Base-by-base conservation (phyloP, 2,113 vertebrate genomes). In the Boleophthalmus pectinirostris region DNA sequence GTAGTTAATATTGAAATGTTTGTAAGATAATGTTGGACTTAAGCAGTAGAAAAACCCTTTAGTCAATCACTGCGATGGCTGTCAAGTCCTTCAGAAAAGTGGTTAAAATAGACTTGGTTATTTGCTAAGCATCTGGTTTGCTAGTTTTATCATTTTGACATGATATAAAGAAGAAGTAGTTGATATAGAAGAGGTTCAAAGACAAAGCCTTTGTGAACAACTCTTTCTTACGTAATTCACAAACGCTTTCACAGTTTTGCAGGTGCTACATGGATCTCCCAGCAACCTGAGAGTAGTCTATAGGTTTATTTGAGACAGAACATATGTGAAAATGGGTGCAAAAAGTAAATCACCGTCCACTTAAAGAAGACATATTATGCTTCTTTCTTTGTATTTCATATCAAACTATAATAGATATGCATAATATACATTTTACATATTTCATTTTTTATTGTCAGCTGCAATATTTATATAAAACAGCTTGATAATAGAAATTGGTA, bases 261-360 rank as follows among this genome's bases (percentile, higher is more conserved):
- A 65, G 75, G 64, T 72, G 73, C 66, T 69, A 64, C 47, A n/a
- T 66, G 43, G 66, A 70, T 78, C 80, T 78, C 80, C 80, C 78
- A 76, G 81, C 83, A 85, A 71, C 83, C 74, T 66, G 25, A 25
- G 21, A 18, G 23, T 18, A 14, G 1, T 71, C 23, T 25, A 35
- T 64, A 38, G 15, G 58, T 38, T 54, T 54, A 35, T 11, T 24
- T 3, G 29, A 1, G 54, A 43, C 24, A 12, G 54, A 24, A 57
- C 56, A 25, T 6, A 57, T 14, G n/a, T 57, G 21, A 57, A 24
- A 58, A 58, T 13, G 14, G 56, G 56, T 58, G 23, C 23, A 58
- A 58, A 15, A 58, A 57, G 23, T 15, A 15, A 29, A 58, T 25
- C 54, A 1, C 54, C n/a, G 11, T 10, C 4, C 9, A 11, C 12